These are phyloP conservation scores for Priocnemis perturbator DNA, from an alignment of 2,888 invertebrate genomes.

Conservation along the genomic window DNA sequence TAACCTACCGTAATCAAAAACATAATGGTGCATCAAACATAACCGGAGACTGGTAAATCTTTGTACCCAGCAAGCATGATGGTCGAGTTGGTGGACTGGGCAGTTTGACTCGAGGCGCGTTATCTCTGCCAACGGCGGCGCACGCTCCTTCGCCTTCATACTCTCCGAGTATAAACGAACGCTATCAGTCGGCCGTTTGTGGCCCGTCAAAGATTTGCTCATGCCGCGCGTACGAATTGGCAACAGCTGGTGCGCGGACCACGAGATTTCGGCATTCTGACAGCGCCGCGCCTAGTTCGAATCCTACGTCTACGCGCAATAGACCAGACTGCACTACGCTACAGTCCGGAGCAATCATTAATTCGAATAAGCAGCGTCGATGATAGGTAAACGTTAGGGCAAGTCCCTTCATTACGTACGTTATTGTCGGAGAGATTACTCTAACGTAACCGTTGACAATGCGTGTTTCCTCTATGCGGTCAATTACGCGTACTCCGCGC, in stretches of 20 bases:
- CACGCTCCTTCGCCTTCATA: constrained; percentile 38
- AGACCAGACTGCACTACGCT: too few species aligned
- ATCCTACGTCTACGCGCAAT: too few species aligned
- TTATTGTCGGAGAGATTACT: too few species aligned
- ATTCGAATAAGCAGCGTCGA: too few species aligned
- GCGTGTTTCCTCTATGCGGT: too few species aligned
- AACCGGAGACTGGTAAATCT: constrained; percentile 74
- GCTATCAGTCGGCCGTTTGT: constrained; percentile 69
- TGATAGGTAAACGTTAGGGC: too few species aligned
- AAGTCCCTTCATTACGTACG: too few species aligned
- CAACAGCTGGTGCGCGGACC: too few species aligned
- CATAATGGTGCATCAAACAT: constrained; percentile 74
- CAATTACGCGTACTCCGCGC: too few species aligned
- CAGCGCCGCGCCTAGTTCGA: background rate
- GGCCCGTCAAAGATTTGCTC: constrained; percentile 48
- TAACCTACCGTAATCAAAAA: constrained; percentile 73
- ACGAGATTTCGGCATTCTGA: background rate
- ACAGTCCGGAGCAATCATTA: too few species aligned
- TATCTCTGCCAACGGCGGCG: background rate
- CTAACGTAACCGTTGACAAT: too few species aligned
- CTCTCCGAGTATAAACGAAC: constrained; percentile 61
- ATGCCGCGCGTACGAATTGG: too few species aligned
- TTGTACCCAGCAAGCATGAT: constrained; percentile 65
- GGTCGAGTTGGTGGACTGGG: constrained; percentile 44
- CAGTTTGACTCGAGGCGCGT: constrained; percentile 12